Percentiles rank a stretch among this genome's conserved stretches.
Conservation (phyloP, 64 coral and sea anemone genomes). For the Actinia tenebrosa region DNA sequence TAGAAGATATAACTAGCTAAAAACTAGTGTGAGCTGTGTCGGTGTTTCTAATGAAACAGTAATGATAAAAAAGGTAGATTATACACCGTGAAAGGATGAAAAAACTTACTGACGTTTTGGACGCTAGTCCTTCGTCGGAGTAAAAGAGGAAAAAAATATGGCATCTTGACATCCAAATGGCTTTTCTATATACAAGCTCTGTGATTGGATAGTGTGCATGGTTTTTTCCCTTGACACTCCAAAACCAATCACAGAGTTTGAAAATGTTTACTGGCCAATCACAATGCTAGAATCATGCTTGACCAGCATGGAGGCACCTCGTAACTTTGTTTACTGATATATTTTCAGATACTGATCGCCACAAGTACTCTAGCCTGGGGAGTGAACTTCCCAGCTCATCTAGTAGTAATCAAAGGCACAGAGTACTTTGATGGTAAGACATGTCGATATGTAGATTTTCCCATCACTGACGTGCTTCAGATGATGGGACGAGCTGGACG, state of each 20-base stretch:
- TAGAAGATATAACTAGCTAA: too few relatives aligned
- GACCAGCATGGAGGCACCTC: not conserved
- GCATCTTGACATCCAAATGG: too few relatives aligned
- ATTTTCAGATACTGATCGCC: slow-evolving; percentile 76
- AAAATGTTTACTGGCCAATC: not conserved
- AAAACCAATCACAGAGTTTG: not conserved
- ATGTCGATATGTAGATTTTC: slow-evolving; percentile 91
- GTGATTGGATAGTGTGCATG: too few relatives aligned
- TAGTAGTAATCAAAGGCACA: slow-evolving; percentile 93
- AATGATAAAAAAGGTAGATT: too few relatives aligned
- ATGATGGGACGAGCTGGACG: slow-evolving; percentile 98
- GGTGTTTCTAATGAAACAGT: too few relatives aligned
- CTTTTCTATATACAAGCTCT: too few relatives aligned
- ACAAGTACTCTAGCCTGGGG: slow-evolving; percentile 98
- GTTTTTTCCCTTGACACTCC: too few relatives aligned
- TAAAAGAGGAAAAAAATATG: too few relatives aligned
- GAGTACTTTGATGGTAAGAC: slow-evolving; percentile 98
- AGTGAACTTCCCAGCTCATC: slow-evolving; percentile 94
- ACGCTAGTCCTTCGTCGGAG: too few relatives aligned
- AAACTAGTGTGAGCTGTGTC: too few relatives aligned
- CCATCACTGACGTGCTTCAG: slow-evolving; percentile 96
- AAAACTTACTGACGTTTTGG: too few relatives aligned
- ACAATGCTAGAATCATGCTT: not conserved
- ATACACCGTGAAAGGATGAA: too few relatives aligned
- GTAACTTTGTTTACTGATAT: not conserved